Conservation (phyloP, 2,113 vertebrate genomes). For the Takifugu flavidus region DNA sequence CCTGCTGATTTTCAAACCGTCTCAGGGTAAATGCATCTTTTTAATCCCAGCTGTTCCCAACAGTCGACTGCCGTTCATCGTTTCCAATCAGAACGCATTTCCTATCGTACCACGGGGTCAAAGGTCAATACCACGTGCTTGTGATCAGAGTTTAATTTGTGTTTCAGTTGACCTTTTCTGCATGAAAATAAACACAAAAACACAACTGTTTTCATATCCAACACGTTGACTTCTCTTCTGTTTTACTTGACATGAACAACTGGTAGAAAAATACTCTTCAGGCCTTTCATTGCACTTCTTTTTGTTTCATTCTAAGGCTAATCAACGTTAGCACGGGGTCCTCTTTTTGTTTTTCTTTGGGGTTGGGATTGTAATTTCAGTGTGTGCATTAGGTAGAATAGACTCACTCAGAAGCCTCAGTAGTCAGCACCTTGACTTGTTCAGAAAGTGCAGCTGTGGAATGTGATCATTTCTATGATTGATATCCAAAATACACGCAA, state of each 20-base stretch:
- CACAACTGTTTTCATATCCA: constrained; percentile 24
- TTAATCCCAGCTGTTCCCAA: constrained; percentile 20
- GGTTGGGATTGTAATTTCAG: constrained; percentile 22
- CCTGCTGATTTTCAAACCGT: too few relatives aligned
- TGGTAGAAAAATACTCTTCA: constrained; percentile 62
- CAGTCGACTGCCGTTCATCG: constrained; percentile 9
- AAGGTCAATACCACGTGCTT: constrained; percentile 26
- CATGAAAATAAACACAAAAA: constrained; percentile 23
- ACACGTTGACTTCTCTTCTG: constrained; percentile 2
- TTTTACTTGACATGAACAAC: constrained; percentile 13
- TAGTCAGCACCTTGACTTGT: constrained; percentile 63
- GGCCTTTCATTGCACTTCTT: constrained; percentile 62
- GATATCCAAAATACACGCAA: constrained; percentile 40
- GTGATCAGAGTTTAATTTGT: constrained; percentile 23
- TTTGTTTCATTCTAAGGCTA: constrained; percentile 41
- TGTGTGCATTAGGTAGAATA: constrained; percentile 50
- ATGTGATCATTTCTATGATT: constrained; percentile 35
- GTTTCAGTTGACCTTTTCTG: constrained; percentile 14
- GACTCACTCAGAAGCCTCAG: constrained; percentile 54
- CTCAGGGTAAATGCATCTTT: too few relatives aligned
- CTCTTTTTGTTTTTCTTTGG: constrained; percentile 49
- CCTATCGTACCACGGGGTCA: constrained; percentile 27
- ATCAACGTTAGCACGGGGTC: constrained; percentile 25
- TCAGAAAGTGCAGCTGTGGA: constrained; percentile 40
- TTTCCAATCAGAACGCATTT: constrained; percentile 28